Evolutionary conservation across 2,113 vertebrate genomes (phyloP).

Genomic region (Myanophis thanlyinensis): DNA sequence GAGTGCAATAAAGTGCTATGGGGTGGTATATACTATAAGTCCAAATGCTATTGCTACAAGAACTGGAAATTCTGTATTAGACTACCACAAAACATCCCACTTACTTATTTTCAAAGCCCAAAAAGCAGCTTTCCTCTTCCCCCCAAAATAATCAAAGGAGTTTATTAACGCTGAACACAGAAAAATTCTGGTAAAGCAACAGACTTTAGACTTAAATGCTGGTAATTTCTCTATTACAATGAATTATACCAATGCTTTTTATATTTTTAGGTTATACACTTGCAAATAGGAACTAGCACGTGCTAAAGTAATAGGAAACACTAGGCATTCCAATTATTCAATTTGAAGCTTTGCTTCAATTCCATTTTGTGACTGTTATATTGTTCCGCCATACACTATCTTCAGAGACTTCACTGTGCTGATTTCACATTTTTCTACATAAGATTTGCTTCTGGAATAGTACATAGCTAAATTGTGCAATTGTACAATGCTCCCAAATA

Average conservation of each 20-base stretch:
- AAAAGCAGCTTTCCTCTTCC: no score
- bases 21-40: not conserved
- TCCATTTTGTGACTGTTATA: constrained; percentile 13
- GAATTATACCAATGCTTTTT: not conserved
- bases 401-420: constrained; percentile 22
- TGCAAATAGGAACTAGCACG: not conserved
- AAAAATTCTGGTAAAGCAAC: not conserved
- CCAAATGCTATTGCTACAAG: not conserved
- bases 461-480: constrained; percentile 15
- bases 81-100: not conserved
- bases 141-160: not conserved
- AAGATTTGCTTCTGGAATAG: constrained; percentile 25
- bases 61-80: not conserved
- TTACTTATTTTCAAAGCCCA: not conserved
- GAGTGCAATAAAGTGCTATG: not conserved
- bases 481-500: not conserved
- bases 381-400: constrained; percentile 26
- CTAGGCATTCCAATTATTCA: not conserved
- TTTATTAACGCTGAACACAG: not conserved
- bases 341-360: not conserved
- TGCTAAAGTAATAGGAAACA: not conserved
- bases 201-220: not conserved
- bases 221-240: not conserved
- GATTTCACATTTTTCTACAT: constrained; percentile 21
- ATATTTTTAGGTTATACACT: not conserved